phyloP scores from a whole-genome alignment of 2,113 vertebrate genomes.

The Strix aluco region DNA sequence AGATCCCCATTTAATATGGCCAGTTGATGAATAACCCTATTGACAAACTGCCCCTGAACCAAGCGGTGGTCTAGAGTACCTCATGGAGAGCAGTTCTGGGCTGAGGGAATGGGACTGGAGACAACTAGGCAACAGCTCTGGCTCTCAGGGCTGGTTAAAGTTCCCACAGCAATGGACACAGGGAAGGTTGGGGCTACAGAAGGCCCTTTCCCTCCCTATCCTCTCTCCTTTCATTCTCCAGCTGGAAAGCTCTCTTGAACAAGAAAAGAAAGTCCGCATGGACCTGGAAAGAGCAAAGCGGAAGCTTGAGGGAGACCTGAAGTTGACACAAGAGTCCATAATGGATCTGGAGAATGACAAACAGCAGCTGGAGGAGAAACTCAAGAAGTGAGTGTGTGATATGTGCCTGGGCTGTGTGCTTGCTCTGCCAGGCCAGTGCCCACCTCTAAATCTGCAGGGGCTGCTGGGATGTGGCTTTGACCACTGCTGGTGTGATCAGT shows the following conservation, averaged over 20 bases:
- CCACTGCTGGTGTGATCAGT: neutral
- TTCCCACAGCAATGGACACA: neutral
- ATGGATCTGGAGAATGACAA: constrained; percentile 93
- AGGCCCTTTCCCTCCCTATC: neutral
- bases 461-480: neutral
- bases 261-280: constrained; percentile 93
- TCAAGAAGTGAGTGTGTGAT: constrained; percentile 85
- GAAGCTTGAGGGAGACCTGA: constrained; percentile 93
- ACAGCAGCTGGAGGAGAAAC: constrained; percentile 90
- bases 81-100: neutral
- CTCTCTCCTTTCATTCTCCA: constrained; percentile 22
- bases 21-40: neutral
- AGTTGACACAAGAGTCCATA: constrained; percentile 87
- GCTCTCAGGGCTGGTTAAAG: neutral
- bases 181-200: neutral
- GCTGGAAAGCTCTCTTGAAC: constrained; percentile 93
- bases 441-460: neutral
- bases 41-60: neutral
- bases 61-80: neutral
- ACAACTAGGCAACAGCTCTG: neutral
- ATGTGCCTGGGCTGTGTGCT: neutral
- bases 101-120: neutral
- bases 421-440: neutral
- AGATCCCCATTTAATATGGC: neutral
- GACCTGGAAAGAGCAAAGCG: constrained; percentile 89